phyloP scores from a whole-genome alignment of 2,113 vertebrate species.

The Ginglymostoma cirratum region DNA sequence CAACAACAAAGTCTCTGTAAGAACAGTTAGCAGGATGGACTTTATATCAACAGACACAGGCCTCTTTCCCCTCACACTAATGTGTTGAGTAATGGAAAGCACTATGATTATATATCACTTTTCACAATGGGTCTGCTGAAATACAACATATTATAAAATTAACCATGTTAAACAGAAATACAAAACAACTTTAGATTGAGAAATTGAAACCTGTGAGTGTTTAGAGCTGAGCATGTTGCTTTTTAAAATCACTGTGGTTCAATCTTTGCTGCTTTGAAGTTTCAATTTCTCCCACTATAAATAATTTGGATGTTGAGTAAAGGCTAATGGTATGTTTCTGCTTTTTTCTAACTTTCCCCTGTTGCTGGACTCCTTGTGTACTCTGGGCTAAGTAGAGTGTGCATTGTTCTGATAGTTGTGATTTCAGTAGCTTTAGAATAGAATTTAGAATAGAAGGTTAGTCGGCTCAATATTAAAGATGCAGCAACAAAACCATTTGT shows the following conservation, averaged over 20 bases:
- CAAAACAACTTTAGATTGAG: background rate
- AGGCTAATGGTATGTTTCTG: conserved; percentile 46
- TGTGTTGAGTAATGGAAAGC: background rate
- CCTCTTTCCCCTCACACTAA: background rate
- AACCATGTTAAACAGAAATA: background rate
- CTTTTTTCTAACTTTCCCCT: conserved; percentile 40
- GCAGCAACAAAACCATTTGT: conserved; percentile 48
- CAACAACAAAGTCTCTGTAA: background rate
- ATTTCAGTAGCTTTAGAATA: conserved; percentile 42
- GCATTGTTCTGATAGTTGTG: conserved; percentile 47
- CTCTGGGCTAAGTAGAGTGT: conserved; percentile 53
- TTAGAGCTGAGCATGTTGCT: background rate
- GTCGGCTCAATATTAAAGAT: conserved; percentile 50
- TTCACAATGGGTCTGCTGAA: background rate
- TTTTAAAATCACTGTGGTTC: background rate
- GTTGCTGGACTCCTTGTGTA: conserved; percentile 45
- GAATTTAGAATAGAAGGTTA: conserved; percentile 45
- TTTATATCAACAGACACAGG: background rate
- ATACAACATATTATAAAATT: background rate
- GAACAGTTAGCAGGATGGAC: background rate
- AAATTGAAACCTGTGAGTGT: background rate
- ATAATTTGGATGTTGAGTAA: conserved; percentile 45
- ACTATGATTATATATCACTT: too few relatives aligned
- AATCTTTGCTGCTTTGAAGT: background rate
- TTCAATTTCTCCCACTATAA: background rate